Percentiles rank a stretch among this genome's conserved stretches.
These are phyloP conservation scores for Euplexia lucipara DNA, from an alignment of 2,888 invertebrate species.

Conservation along the genomic window DNA sequence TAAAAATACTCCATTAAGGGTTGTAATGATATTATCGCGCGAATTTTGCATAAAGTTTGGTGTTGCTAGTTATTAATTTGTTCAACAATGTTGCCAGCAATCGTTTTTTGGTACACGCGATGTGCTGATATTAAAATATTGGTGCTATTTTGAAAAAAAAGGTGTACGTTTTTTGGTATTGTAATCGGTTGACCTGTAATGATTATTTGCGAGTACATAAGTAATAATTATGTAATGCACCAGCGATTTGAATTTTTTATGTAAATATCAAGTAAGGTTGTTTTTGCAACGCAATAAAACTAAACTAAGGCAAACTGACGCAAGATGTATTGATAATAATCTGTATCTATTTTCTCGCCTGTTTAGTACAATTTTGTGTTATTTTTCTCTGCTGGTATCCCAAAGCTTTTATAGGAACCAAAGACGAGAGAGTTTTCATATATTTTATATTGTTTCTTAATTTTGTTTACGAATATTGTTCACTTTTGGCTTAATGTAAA, in stretches of 20 bases:
- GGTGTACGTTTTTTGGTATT: slow-evolving; percentile 76
- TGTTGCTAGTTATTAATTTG: slow-evolving; percentile 81
- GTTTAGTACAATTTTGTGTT: slow-evolving; percentile 82
- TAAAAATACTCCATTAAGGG: slow-evolving; percentile 54
- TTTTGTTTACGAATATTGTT: slow-evolving; percentile 70
- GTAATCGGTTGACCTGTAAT: slow-evolving; percentile 69
- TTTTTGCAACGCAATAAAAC: slow-evolving; percentile 73
- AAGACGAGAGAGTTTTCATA: slow-evolving; percentile 78
- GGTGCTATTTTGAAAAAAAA: slow-evolving; percentile 86
- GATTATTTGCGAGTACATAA: slow-evolving; percentile 64
- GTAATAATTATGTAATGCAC: slow-evolving; percentile 73
- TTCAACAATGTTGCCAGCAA: slow-evolving; percentile 76
- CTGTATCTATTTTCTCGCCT: slow-evolving; percentile 70
- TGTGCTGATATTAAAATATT: slow-evolving; percentile 87
- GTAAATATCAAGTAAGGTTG: slow-evolving; percentile 69
- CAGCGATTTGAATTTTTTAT: slow-evolving; percentile 82
- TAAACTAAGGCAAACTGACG: slow-evolving; percentile 65
- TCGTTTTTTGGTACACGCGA: slow-evolving; percentile 73
- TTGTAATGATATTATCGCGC: slow-evolving; percentile 65
- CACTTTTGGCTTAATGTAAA: slow-evolving; percentile 73
- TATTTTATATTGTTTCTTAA: slow-evolving; percentile 71
- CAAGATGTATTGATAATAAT: slow-evolving; percentile 59
- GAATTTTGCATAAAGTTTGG: slow-evolving; percentile 75
- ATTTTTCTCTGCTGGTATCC: slow-evolving; percentile 68
- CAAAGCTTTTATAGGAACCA: slow-evolving; percentile 82